phyloP scores from a whole-genome alignment of 2,888 invertebrate species.

The Harpalus rufipes region DNA sequence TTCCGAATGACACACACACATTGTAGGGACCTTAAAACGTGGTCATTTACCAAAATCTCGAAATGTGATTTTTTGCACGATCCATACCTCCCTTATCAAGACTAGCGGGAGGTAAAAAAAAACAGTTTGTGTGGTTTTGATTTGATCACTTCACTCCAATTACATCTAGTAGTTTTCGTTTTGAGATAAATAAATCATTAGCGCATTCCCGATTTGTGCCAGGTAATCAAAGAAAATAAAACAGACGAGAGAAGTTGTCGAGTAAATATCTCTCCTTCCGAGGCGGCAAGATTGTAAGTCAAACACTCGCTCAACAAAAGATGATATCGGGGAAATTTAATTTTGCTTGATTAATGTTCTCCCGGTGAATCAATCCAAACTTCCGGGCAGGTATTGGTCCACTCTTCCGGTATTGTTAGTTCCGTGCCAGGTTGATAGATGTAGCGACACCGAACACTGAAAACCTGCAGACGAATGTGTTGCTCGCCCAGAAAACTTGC shows the following conservation, averaged over 20 bases:
- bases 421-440: slow-evolving; percentile 34
- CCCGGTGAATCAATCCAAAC: slow-evolving; percentile 41
- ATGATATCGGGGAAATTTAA: slow-evolving; percentile 58
- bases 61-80: too few relatives aligned
- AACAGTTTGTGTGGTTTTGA: too few relatives aligned
- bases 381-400: slow-evolving; percentile 33
- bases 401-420: slow-evolving; percentile 50
- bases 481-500: slow-evolving; percentile 42
- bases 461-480: slow-evolving; percentile 44
- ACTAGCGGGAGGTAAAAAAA: too few relatives aligned
- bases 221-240: neutral
- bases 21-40: too few relatives aligned
- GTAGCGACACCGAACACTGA: slow-evolving; percentile 39
- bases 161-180: too few relatives aligned
- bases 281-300: slow-evolving; percentile 8
- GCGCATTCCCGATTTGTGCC: neutral
- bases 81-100: too few relatives aligned
- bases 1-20: too few relatives aligned
- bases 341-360: slow-evolving; percentile 53
- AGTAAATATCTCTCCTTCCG: neutral
- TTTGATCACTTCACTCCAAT: too few relatives aligned
- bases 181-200: neutral
- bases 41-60: too few relatives aligned
- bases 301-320: slow-evolving; percentile 45
- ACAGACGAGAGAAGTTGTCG: neutral